These are phyloP conservation scores for Diadumene lineata DNA, from an alignment of 92 coral and sea anemone genomes.

Conservation along the genomic window DNA sequence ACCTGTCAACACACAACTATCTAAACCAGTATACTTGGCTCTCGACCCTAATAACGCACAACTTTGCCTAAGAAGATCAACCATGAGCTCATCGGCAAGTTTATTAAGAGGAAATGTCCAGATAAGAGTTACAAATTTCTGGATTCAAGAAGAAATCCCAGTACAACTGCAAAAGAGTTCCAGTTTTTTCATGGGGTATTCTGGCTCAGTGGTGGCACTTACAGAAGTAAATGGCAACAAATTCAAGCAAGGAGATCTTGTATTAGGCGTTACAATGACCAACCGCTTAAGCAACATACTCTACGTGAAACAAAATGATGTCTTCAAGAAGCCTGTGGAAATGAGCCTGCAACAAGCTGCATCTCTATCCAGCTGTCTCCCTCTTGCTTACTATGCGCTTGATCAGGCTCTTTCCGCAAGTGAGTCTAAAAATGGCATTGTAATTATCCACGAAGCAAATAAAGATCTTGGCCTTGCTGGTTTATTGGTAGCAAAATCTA, in stretches of 20 bases:
- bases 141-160: neutral
- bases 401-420: conserved; percentile 12
- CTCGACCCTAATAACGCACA: conserved; percentile 9
- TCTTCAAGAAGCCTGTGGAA: conserved; percentile 36
- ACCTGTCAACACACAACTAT: neutral
- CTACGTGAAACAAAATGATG: conserved; percentile 1
- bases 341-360: conserved; percentile 46
- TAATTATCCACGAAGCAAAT: conserved; percentile 52
- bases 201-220: neutral
- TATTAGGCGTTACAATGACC: conserved; percentile 42
- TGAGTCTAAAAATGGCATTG: neutral
- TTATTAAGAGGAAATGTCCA: neutral
- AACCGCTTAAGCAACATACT: conserved; percentile 37
- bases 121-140: neutral
- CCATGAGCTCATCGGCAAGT: neutral
- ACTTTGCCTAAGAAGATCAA: conserved; percentile 25
- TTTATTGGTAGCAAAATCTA: conserved; percentile 37
- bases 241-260: neutral
- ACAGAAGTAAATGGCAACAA: neutral
- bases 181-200: neutral
- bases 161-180: neutral
- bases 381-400: conserved; percentile 51
- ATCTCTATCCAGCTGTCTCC: conserved; percentile 44
- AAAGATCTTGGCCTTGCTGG: conserved; percentile 58
- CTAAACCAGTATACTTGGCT: conserved; percentile 27